Percentiles rank a stretch among this genome's conserved stretches.
Evolutionary conservation across 2,888 invertebrate species (phyloP).

Genomic region (Silvanus unidentatus): DNA sequence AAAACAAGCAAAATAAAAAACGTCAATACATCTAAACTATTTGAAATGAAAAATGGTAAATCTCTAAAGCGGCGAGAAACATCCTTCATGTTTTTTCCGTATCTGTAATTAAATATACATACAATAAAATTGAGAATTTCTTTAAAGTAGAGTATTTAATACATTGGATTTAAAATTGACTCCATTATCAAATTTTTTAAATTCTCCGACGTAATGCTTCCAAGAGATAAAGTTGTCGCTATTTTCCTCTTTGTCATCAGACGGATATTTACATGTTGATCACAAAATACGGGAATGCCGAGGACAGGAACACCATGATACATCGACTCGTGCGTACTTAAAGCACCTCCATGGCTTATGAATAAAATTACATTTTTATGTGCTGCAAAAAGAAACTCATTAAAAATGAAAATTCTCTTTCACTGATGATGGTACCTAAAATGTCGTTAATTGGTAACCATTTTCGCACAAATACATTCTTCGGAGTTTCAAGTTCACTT

Average conservation of each 20-base stretch:
- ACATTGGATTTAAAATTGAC: no score
- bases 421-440: constrained; percentile 30
- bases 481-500: constrained; percentile 33
- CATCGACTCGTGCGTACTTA: constrained; percentile 26
- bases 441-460: constrained; percentile 46
- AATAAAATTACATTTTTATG: constrained; percentile 28
- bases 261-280: constrained; percentile 30
- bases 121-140: no score
- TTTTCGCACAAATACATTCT: constrained; percentile 39
- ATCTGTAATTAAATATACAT: no score
- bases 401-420: background rate
- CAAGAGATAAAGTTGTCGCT: constrained; percentile 22
- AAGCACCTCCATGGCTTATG: constrained; percentile 26
- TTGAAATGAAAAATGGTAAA: no score
- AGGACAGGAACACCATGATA: constrained; percentile 26
- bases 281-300: constrained; percentile 24
- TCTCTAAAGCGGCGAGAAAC: no score
- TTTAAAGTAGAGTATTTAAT: no score
- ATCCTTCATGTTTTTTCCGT: no score
- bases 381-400: constrained; percentile 13
- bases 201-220: constrained; percentile 19
- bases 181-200: constrained; percentile 48
- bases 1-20: no score
- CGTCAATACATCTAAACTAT: no score
- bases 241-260: constrained; percentile 28